Conservation (phyloP, 1,140 invertebrate species). For the Drosophila elegans region DNA sequence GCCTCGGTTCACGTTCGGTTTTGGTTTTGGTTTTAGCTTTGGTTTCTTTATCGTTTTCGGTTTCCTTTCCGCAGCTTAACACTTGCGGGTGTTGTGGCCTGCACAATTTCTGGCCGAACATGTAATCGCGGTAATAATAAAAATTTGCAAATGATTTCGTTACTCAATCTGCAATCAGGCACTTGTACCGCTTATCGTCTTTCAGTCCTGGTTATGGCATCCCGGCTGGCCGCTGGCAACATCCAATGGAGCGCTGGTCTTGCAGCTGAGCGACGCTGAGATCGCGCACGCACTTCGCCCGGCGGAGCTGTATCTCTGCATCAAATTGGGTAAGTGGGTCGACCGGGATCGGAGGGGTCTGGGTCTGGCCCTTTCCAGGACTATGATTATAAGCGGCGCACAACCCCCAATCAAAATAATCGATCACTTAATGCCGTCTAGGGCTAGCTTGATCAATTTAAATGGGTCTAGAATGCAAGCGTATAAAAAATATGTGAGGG, state of each 20-base stretch:
- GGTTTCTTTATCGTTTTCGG: constrained; percentile 45
- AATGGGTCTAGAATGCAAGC: constrained; percentile 25
- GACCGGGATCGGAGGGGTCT: constrained; percentile 1
- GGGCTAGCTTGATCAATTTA: constrained; percentile 24
- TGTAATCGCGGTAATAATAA: constrained; percentile 81
- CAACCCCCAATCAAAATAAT: constrained; percentile 37
- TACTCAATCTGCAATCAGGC: constrained; percentile 72
- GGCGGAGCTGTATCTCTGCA: constrained; percentile 81
- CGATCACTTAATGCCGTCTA: constrained; percentile 35
- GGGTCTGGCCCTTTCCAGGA: constrained; percentile 10
- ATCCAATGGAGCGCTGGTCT: constrained; percentile 75
- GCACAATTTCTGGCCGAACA: constrained; percentile 73
- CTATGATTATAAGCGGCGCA: constrained; percentile 16
- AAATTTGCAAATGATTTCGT: constrained; percentile 81
- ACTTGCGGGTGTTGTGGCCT: constrained; percentile 81
- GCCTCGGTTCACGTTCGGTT: constrained; percentile 24
- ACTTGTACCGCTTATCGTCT: constrained; percentile 35
- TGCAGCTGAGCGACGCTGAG: constrained; percentile 82
- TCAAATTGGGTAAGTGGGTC: constrained; percentile 83
- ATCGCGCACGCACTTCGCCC: constrained; percentile 71
- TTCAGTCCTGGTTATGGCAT: constrained; percentile 79
- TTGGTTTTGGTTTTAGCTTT: constrained; percentile 45
- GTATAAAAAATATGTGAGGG: not conserved
- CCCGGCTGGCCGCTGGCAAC: constrained; percentile 84
- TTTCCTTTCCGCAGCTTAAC: constrained; percentile 77